These are phyloP conservation scores for Gallinago solitaria DNA, from an alignment of 2,797 vertebrate species.

Conservation along the genomic window DNA sequence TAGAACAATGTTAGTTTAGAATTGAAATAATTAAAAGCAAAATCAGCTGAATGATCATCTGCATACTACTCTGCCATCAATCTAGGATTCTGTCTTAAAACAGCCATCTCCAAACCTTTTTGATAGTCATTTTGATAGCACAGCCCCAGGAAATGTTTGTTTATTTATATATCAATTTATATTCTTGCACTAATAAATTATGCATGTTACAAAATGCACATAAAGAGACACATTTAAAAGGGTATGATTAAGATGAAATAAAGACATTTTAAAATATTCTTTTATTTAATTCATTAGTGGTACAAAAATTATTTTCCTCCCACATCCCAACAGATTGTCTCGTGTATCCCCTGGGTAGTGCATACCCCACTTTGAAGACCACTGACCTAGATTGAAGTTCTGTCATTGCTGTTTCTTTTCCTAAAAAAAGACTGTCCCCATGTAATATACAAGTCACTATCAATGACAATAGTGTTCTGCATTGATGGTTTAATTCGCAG, in stretches of 20 bases:
- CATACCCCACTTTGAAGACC: background rate
- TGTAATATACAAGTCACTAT: background rate
- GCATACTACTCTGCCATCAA: background rate
- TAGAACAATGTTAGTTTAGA: background rate
- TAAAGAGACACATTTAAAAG: background rate
- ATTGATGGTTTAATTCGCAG: background rate
- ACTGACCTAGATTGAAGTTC: background rate
- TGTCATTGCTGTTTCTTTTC: background rate
- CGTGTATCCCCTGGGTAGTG: background rate
- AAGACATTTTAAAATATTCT: background rate
- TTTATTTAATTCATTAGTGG: background rate
- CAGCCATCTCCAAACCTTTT: background rate
- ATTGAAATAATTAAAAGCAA: background rate
- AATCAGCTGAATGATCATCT: background rate
- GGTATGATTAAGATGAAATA: background rate
- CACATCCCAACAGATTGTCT: background rate
- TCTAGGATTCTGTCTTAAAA: background rate
- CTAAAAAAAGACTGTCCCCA: background rate
- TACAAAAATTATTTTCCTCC: background rate
- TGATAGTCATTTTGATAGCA: background rate
- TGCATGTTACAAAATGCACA: background rate
- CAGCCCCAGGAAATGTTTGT: background rate
- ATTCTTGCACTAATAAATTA: background rate
- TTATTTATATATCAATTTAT: background rate
- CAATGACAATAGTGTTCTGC: background rate